phyloP scores from a whole-genome alignment of 2,797 vertebrate species.

The Sebastes ruberrimus region DNA sequence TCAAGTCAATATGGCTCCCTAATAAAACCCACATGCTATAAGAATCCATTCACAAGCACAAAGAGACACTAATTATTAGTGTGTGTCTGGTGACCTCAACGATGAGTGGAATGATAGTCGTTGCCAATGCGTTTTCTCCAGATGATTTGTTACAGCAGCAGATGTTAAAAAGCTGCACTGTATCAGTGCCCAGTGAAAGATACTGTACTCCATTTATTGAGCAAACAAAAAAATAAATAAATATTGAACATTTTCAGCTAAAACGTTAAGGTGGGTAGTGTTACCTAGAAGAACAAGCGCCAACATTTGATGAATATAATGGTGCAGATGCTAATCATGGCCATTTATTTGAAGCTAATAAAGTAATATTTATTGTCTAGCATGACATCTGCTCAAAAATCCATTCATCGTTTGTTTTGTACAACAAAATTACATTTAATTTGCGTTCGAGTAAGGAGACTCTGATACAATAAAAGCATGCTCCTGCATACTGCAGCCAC shows the following conservation, averaged over 20 bases:
- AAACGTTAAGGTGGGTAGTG: background rate
- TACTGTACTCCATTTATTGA: background rate
- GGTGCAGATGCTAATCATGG: background rate
- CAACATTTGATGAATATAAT: background rate
- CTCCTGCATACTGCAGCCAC: background rate
- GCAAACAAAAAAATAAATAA: background rate
- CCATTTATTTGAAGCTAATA: background rate
- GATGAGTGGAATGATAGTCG: constrained; percentile 40
- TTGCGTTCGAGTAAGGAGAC: background rate
- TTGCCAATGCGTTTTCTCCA: constrained; percentile 31
- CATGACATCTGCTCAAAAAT: background rate
- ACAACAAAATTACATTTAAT: background rate
- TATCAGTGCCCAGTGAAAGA: background rate
- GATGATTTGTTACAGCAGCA: constrained; percentile 46
- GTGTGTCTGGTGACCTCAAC: constrained; percentile 41
- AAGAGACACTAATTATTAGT: constrained; percentile 38
- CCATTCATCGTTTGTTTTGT: background rate
- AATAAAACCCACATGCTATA: constrained; percentile 12
- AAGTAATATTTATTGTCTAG: too few relatives aligned
- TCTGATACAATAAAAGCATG: background rate
- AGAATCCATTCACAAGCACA: constrained; percentile 27
- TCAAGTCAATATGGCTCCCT: background rate
- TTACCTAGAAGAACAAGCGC: background rate
- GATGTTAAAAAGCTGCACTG: constrained; percentile 29
- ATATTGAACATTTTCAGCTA: background rate